Conservation (phyloP, 1,140 invertebrate genomes). For the Caerostris extrusa region DNA sequence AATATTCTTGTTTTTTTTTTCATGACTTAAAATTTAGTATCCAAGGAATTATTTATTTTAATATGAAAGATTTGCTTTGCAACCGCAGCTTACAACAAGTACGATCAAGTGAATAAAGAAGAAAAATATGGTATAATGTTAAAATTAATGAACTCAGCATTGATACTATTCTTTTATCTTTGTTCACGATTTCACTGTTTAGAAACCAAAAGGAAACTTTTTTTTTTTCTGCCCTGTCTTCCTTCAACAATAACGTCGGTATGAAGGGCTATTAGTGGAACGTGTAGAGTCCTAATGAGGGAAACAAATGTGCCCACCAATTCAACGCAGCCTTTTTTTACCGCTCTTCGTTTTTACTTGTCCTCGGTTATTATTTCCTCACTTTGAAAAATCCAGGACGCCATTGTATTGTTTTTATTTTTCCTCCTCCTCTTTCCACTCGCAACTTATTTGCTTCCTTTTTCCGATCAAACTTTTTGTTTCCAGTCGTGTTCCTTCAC, state of each 20-base stretch:
- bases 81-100: too few species aligned
- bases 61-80: too few species aligned
- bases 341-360: neutral
- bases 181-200: too few species aligned
- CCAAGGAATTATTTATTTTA: too few species aligned
- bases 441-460: neutral
- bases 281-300: conserved; percentile 52
- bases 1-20: too few species aligned
- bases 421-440: neutral
- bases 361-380: conserved; percentile 65
- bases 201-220: too few species aligned
- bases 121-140: too few species aligned
- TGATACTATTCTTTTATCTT: too few species aligned
- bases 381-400: conserved; percentile 63
- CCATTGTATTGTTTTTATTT: conserved; percentile 42
- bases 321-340: conserved; percentile 29
- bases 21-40: too few species aligned
- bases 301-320: conserved; percentile 26
- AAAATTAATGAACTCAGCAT: too few species aligned
- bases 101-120: too few species aligned
- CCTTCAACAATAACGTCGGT: neutral
- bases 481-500: conserved; percentile 52
- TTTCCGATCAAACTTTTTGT: conserved; percentile 38
- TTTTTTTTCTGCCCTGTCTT: too few species aligned
- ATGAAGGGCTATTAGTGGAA: conserved; percentile 9